Percentiles rank a stretch among this genome's conserved stretches.
Evolutionary conservation across 2,888 invertebrate genomes (phyloP).

Genomic region (Melanophora roralis): DNA sequence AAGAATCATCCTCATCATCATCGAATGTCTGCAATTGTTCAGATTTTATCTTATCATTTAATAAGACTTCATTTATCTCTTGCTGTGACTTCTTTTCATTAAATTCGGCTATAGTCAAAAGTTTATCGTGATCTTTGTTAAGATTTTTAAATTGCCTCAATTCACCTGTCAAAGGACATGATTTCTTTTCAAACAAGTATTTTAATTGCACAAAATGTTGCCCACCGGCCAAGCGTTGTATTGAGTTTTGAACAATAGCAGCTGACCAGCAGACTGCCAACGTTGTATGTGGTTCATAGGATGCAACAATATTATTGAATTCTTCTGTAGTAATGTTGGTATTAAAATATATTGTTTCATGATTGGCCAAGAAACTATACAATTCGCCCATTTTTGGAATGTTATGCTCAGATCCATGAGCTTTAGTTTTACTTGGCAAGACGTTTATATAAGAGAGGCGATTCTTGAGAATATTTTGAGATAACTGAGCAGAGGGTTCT

Average conservation of each 20-base stretch:
- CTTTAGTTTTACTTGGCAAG: constrained; percentile 55
- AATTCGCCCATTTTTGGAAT: constrained; percentile 69
- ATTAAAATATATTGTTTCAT: constrained; percentile 75
- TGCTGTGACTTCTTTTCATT: constrained; percentile 33
- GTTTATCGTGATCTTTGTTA: constrained; percentile 37
- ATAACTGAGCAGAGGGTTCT: background rate
- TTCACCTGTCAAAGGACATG: constrained; percentile 68
- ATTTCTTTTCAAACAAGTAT: constrained; percentile 73
- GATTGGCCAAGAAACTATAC: constrained; percentile 74
- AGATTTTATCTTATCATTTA: constrained; percentile 23
- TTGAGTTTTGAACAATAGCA: constrained; percentile 68
- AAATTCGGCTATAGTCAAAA: constrained; percentile 46
- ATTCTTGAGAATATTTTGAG: constrained; percentile 63
- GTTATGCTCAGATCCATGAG: constrained; percentile 60
- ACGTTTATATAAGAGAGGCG: constrained; percentile 71
- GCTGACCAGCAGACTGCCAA: constrained; percentile 74
- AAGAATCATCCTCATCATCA: constrained; percentile 72
- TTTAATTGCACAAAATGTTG: constrained; percentile 75
- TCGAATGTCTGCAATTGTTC: constrained; percentile 62
- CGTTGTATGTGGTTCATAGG: constrained; percentile 73
- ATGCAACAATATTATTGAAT: constrained; percentile 73
- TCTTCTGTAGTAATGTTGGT: constrained; percentile 74
- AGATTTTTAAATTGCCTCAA: constrained; percentile 53
- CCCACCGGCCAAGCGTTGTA: constrained; percentile 64
- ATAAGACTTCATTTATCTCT: constrained; percentile 37